A percentile compares a stretch with the other conserved stretches of the same genome.
phyloP scores from a whole-genome alignment of 1,140 invertebrate species.

The Semibalanus balanoides region DNA sequence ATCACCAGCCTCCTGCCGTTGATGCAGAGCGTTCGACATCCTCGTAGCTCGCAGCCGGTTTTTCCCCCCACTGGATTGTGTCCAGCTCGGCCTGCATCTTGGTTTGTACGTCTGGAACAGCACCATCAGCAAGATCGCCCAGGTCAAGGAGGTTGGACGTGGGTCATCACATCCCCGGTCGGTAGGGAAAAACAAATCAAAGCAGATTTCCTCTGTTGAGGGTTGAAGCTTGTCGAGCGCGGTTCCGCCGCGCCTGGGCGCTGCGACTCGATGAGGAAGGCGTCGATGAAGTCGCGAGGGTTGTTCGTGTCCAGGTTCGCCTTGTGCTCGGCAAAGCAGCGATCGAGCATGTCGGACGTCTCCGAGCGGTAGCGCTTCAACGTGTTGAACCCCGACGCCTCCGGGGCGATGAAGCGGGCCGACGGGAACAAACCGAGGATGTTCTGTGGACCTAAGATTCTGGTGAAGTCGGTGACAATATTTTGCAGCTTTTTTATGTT shows the following conservation, averaged over 20 bases:
- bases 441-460: conserved; percentile 18
- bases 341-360: not conserved
- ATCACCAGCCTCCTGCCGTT: conserved; percentile 23
- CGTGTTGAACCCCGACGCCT: not conserved
- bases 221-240: conserved; percentile 12
- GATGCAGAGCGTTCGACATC: conserved; percentile 22
- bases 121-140: conserved; percentile 27
- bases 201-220: conserved; percentile 18
- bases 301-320: conserved; percentile 23
- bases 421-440: not conserved
- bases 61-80: conserved; percentile 22
- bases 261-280: conserved; percentile 45
- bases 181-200: conserved; percentile 23
- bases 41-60: conserved; percentile 19
- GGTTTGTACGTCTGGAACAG: conserved; percentile 25
- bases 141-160: conserved; percentile 26
- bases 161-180: conserved; percentile 29
- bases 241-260: conserved; percentile 8
- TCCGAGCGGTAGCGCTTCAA: not conserved
- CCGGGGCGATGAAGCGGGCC: not conserved
- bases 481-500: conserved; percentile 49
- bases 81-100: conserved; percentile 27
- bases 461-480: conserved; percentile 49
- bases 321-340: not conserved
- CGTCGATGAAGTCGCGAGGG: conserved; percentile 69